These are phyloP conservation scores for Porites evermanni DNA, from an alignment of 92 coral and sea anemone genomes.

Conservation along the genomic window DNA sequence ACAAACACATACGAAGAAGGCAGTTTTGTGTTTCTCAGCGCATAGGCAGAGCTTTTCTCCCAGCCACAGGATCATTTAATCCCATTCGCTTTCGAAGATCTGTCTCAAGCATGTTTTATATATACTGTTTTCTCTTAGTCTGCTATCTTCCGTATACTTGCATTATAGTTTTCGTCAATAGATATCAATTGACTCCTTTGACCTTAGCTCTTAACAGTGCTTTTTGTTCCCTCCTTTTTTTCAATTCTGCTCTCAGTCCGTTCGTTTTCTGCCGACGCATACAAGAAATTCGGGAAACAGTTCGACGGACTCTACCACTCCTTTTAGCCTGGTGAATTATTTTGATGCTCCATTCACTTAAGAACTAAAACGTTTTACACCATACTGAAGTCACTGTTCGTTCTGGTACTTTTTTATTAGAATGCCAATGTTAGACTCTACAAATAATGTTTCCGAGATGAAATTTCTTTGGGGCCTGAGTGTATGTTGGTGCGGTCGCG, in stretches of 20 bases:
- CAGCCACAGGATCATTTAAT: background rate
- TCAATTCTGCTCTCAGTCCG: constrained; percentile 18
- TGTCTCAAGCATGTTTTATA: constrained; percentile 6
- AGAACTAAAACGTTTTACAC: too few species aligned
- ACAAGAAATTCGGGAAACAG: constrained; percentile 14
- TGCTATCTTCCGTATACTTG: constrained; percentile 26
- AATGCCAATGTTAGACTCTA: too few species aligned
- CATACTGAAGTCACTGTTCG: too few species aligned
- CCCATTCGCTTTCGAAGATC: constrained; percentile 21
- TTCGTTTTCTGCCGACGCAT: constrained; percentile 13
- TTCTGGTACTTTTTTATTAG: too few species aligned
- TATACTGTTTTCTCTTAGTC: constrained; percentile 14
- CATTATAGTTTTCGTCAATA: background rate
- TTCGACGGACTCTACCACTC: background rate
- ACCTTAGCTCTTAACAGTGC: constrained; percentile 4
- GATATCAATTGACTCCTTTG: constrained; percentile 4
- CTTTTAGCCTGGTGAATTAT: background rate
- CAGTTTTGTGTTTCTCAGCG: constrained; percentile 2
- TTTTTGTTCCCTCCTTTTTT: constrained; percentile 5
- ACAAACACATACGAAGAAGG: constrained; percentile 3
- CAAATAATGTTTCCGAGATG: too few species aligned
- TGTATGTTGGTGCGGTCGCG: too few species aligned
- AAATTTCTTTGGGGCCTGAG: too few species aligned
- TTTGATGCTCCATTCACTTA: background rate
- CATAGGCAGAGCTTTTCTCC: background rate